A percentile compares a stretch with the other conserved stretches of the same genome.
Evolutionary conservation across 2,888 invertebrate genomes (phyloP).

Genomic region (Drosophila birchii): DNA sequence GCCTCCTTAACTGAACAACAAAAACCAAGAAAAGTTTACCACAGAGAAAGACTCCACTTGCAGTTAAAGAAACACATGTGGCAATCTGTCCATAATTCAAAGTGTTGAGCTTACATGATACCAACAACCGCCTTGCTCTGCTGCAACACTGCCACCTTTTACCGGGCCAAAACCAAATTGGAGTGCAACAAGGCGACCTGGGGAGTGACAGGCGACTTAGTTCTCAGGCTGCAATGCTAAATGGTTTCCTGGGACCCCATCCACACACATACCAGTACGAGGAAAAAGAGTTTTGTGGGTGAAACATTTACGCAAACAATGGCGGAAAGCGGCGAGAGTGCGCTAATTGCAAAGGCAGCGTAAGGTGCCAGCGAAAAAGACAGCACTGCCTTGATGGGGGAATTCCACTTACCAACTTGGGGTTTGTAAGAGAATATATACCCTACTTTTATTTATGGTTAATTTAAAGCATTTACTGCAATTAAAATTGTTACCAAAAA

Average conservation of each 20-base stretch:
- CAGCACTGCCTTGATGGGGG: constrained; percentile 7
- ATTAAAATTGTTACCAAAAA: not conserved
- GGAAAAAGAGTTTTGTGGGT: constrained; percentile 35
- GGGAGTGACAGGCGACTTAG: constrained; percentile 70
- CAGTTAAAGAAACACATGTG: constrained; percentile 53
- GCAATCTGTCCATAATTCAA: constrained; percentile 75
- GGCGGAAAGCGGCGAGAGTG: constrained; percentile 55
- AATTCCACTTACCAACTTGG: not conserved
- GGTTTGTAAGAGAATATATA: not conserved
- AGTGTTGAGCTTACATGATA: constrained; percentile 57
- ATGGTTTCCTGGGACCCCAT: constrained; percentile 66
- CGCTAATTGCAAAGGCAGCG: constrained; percentile 58
- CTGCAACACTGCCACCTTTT: constrained; percentile 66
- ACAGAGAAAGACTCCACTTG: constrained; percentile 22
- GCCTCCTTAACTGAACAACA: constrained; percentile 1
- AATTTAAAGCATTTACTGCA: not conserved
- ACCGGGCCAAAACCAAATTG: constrained; percentile 58
- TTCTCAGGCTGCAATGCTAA: constrained; percentile 74
- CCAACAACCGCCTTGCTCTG: constrained; percentile 37
- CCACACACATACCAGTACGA: not conserved
- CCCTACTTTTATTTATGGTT: constrained; percentile 1
- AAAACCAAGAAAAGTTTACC: constrained; percentile 6
- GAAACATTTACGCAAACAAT: constrained; percentile 75
- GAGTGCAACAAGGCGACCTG: constrained; percentile 52
- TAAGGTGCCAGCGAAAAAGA: constrained; percentile 32